Evolutionary conservation across 2,797 vertebrate species (phyloP), one percentile per base, ranked within the genome.

Genomic region (Poeciliopsis infans): DNA sequence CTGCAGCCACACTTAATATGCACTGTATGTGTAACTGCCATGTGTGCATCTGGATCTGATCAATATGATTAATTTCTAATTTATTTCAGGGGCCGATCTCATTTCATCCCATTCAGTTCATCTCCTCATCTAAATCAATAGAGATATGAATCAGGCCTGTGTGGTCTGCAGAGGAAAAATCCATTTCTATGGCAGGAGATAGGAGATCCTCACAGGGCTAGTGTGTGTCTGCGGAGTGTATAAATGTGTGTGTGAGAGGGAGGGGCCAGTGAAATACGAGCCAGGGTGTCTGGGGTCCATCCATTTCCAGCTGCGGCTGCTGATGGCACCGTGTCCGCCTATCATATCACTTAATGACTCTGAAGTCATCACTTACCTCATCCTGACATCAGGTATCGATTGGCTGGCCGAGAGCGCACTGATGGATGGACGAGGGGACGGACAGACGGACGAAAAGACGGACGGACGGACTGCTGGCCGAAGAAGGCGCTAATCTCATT

Each of bases 351-450:
- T 89, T 94, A 92, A 95, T 92, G 91, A 91, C 89, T 92, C 71
- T 93, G 92, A 93, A 86, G 90, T 93, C 93, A 94, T 94, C 91
- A 93, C 86, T 94, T 92, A 93, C 92, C 90, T 94, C 94, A 93
- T 93, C 87, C 76, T 92, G 92, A 93, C 93, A 94, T 89, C 88
- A 90, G 83, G 39, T 89, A 94, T 94, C 78, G 92, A 93, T 92
- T 94, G 90, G 91, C 83, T 80, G 80, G 57, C 78, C 20, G 76
- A 75, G 78, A 82, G 83, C 85, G 55, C 72, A 79, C 68, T 86
- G 87, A 89, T 75, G 46, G 83, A 88, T 49, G n/a, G 91, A 88
- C 45, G 72, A 81, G 79, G 13, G 74, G 77, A 53, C 51, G 43
- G 88, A 86, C 70, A 69, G 83, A 82, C 13, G 49, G 76, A 80